Evolutionary conservation across 2,113 vertebrate species (phyloP).

Genomic region (Taxidea taxus): DNA sequence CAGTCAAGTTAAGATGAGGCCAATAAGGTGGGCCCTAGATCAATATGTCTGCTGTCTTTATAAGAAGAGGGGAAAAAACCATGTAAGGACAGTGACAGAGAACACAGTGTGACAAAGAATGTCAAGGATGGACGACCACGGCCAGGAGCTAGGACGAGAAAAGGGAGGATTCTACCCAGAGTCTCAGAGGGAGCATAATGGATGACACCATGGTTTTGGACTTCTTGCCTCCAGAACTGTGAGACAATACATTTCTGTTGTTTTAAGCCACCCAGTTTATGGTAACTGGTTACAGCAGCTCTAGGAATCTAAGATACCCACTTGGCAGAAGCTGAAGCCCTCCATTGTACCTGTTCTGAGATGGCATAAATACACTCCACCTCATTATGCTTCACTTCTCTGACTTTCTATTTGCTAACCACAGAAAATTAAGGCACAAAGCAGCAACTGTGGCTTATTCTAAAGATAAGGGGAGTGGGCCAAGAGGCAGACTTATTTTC

Average conservation of each 20-base stretch:
- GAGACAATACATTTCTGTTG: not conserved
- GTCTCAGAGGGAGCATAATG: not conserved
- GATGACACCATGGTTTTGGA: not conserved
- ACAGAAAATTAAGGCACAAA: slow-evolving; percentile 36
- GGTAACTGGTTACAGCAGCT: not conserved
- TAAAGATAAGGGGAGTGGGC: not conserved
- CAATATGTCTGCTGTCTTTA: not conserved
- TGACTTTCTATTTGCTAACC: not conserved
- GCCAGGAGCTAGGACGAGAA: not conserved
- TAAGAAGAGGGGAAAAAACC: not conserved
- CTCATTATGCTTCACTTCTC: not conserved
- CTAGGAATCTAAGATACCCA: not conserved
- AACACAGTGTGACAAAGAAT: not conserved
- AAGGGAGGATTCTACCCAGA: not conserved
- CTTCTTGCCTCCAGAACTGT: not conserved
- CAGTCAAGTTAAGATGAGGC: not conserved
- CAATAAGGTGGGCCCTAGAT: not conserved
- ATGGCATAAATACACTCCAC: not conserved
- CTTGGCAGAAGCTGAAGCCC: not conserved
- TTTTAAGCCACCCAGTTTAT: not conserved
- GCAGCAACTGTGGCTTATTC: slow-evolving; percentile 5
- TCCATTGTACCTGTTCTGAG: not conserved
- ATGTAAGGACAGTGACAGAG: not conserved
- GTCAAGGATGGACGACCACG: too few relatives aligned
- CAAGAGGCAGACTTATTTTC: slow-evolving; percentile 55